Percentiles rank a stretch among this genome's conserved stretches.
Evolutionary conservation across 2,888 invertebrate genomes (phyloP).

Genomic region (Drosophila infuscata): DNA sequence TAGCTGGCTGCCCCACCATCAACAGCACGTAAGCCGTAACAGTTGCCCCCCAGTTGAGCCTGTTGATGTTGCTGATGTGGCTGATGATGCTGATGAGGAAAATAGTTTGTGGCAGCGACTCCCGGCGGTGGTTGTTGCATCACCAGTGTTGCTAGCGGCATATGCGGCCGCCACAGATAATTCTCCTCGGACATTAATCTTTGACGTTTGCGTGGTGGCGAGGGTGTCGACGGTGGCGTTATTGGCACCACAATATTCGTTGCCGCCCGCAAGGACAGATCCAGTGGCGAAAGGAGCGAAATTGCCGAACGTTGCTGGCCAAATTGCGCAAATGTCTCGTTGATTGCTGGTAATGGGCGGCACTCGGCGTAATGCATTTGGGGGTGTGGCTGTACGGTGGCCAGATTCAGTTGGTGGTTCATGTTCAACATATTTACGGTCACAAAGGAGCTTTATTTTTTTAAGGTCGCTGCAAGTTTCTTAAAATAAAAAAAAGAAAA

Average conservation of each 20-base stretch:
- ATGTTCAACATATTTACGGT: constrained; percentile 50
- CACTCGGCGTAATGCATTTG: constrained; percentile 74
- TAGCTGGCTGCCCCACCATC: constrained; percentile 46
- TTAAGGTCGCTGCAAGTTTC: background rate
- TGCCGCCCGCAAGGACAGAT: constrained; percentile 83
- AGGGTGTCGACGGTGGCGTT: constrained; percentile 85
- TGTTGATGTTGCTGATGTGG: constrained; percentile 33
- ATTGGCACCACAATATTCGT: constrained; percentile 83
- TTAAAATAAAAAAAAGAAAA: background rate
- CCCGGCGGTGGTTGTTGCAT: constrained; percentile 50
- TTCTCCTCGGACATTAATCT: constrained; percentile 82
- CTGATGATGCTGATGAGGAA: constrained; percentile 43
- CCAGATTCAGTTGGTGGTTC: constrained; percentile 40
- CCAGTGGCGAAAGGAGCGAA: constrained; percentile 83
- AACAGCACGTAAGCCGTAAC: constrained; percentile 48
- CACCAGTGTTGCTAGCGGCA: constrained; percentile 39
- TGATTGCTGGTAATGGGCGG: constrained; percentile 83
- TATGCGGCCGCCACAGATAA: constrained; percentile 83
- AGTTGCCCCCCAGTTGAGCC: constrained; percentile 33
- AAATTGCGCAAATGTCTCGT: constrained; percentile 84
- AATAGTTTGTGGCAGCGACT: constrained; percentile 44
- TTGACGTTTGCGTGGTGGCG: constrained; percentile 84
- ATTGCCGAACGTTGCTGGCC: constrained; percentile 69
- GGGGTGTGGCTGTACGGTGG: constrained; percentile 40
- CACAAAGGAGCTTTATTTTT: background rate